Conservation (phyloP, 1,140 invertebrate species). For the Halyomorpha halys region DNA sequence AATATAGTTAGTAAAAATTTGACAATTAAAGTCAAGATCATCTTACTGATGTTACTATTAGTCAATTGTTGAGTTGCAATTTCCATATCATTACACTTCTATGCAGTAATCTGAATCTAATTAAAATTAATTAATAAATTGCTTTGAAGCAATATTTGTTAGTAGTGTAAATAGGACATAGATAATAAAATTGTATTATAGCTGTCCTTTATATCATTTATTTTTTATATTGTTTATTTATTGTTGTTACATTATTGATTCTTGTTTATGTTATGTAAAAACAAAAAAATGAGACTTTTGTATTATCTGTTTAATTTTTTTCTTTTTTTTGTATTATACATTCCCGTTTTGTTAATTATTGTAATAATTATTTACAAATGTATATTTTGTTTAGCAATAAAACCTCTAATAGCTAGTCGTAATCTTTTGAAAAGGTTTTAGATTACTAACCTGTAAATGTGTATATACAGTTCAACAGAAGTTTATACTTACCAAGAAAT, state of each 20-base stretch:
- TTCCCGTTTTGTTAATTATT: neutral
- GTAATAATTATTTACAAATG: neutral
- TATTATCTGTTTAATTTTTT: neutral
- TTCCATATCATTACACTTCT: conserved; percentile 11
- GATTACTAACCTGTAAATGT: conserved; percentile 18
- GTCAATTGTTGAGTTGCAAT: conserved; percentile 14
- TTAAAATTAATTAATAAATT: conserved; percentile 2
- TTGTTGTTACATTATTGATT: neutral
- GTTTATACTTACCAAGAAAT: conserved; percentile 18
- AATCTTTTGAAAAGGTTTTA: conserved; percentile 14
- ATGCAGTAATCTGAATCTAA: neutral
- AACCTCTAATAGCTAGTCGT: conserved; percentile 13
- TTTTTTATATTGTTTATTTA: conserved; percentile 10
- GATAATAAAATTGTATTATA: conserved; percentile 3
- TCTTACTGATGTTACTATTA: neutral
- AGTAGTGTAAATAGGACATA: neutral
- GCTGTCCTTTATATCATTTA: neutral
- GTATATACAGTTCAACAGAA: conserved; percentile 7
- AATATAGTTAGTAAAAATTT: neutral
- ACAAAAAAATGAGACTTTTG: neutral
- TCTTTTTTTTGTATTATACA: conserved; percentile 1
- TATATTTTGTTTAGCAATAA: conserved; percentile 1
- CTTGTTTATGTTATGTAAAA: conserved; percentile 1
- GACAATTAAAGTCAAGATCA: neutral
- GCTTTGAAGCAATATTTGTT: conserved; percentile 6